Evolutionary conservation across 2,797 vertebrate genomes (phyloP).

Genomic region (Crocidura indochinensis): DNA sequence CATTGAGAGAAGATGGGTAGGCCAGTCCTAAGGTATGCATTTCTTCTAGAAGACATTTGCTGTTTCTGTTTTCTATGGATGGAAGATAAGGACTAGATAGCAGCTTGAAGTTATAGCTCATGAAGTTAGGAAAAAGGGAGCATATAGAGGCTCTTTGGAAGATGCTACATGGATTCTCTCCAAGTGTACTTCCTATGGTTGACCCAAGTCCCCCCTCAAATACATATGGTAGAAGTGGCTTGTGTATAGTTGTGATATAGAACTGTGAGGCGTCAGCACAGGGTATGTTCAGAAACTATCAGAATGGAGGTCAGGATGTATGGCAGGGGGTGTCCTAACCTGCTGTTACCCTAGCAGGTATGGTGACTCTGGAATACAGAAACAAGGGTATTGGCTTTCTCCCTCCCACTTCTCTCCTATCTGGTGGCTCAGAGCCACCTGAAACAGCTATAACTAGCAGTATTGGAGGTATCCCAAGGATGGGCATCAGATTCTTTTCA

Average conservation of each 20-base stretch:
- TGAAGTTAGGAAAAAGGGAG: not conserved
- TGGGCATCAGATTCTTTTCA: no score
- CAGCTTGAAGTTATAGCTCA: not conserved
- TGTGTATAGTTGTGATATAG: not conserved
- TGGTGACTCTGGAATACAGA: not conserved
- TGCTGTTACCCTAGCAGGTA: not conserved
- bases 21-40: not conserved
- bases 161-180: not conserved
- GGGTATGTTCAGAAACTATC: not conserved
- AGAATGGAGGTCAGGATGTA: not conserved
- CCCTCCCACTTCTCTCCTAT: not conserved
- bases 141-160: no score
- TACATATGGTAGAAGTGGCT: conserved; percentile 22
- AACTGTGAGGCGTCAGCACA: not conserved
- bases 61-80: not conserved
- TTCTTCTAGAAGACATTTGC: conserved; percentile 6
- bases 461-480: not conserved
- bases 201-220: not conserved
- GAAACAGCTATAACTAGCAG: not conserved
- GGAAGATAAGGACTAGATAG: not conserved
- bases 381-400: not conserved
- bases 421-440: not conserved
- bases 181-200: not conserved
- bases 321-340: not conserved
- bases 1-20: not conserved